A percentile compares a stretch with the other conserved stretches of the same genome.
phyloP scores from a whole-genome alignment of 2,113 vertebrate genomes.

The Gopherus flavomarginatus region DNA sequence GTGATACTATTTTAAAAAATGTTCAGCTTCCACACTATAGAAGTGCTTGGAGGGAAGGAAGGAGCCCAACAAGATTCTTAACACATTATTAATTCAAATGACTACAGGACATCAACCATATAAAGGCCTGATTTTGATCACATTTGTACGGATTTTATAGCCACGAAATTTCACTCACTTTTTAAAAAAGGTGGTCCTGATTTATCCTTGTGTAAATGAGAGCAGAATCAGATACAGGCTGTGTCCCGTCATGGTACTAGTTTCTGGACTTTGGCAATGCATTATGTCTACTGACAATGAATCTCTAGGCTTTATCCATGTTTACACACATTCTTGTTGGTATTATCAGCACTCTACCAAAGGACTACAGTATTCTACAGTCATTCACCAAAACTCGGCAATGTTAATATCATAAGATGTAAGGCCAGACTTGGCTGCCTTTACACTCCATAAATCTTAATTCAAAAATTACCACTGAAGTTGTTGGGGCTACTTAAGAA shows the following conservation, averaged over 20 bases:
- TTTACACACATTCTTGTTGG: neutral
- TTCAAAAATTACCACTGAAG: neutral
- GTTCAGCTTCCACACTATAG: neutral
- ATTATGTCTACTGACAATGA: neutral
- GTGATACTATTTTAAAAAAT: neutral
- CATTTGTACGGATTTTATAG: neutral
- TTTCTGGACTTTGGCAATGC: neutral
- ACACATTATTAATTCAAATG: rapidly evolving
- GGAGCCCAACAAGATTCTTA: neutral
- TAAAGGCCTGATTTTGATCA: neutral
- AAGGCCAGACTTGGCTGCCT: neutral
- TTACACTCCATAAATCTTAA: neutral
- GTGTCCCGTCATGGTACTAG: neutral
- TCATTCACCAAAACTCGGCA: rapidly evolving
- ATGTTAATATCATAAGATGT: neutral
- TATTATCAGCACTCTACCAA: neutral
- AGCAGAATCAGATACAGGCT: neutral
- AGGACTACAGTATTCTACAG: neutral
- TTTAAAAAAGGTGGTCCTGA: rapidly evolving
- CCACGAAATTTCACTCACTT: neutral
- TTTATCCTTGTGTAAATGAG: neutral
- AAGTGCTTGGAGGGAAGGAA: neutral
- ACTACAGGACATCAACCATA: neutral
- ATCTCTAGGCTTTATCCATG: neutral
- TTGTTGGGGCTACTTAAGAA: neutral